Conservation (phyloP, 1,140 invertebrate species). For the Trinorchestia longiramus region DNA sequence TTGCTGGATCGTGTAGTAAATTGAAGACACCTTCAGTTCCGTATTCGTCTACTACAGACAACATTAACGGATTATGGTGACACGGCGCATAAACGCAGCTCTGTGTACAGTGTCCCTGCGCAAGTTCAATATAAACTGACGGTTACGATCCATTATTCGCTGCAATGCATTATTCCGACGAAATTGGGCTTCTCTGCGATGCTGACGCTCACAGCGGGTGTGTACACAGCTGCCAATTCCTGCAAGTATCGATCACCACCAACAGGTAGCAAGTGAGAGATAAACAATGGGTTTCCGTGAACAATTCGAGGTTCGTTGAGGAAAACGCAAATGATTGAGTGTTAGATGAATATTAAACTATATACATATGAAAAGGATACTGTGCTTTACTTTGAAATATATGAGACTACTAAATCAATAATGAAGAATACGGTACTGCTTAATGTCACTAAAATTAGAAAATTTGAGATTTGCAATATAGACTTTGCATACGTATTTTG, state of each 20-base stretch:
- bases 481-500: too few relatives aligned
- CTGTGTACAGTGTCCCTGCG: background rate
- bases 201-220: background rate
- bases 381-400: too few relatives aligned
- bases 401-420: too few relatives aligned
- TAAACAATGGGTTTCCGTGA: background rate
- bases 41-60: background rate
- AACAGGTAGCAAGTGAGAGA: background rate
- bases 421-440: too few relatives aligned
- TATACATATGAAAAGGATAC: background rate
- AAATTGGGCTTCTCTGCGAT: background rate
- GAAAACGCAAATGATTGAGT: background rate
- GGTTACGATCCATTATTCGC: background rate
- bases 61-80: background rate
- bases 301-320: background rate
- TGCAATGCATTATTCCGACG: background rate
- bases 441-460: too few relatives aligned
- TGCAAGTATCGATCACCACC: background rate
- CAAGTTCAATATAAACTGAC: background rate
- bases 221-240: background rate
- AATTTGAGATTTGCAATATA: too few relatives aligned
- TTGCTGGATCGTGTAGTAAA: background rate
- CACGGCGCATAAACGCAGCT: background rate
- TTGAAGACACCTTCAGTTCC: background rate
- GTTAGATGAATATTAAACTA: background rate